Percentiles rank a stretch among this genome's conserved stretches.
Evolutionary conservation across 2,888 invertebrate species (phyloP).

Genomic region (Diachrysia chrysitis): DNA sequence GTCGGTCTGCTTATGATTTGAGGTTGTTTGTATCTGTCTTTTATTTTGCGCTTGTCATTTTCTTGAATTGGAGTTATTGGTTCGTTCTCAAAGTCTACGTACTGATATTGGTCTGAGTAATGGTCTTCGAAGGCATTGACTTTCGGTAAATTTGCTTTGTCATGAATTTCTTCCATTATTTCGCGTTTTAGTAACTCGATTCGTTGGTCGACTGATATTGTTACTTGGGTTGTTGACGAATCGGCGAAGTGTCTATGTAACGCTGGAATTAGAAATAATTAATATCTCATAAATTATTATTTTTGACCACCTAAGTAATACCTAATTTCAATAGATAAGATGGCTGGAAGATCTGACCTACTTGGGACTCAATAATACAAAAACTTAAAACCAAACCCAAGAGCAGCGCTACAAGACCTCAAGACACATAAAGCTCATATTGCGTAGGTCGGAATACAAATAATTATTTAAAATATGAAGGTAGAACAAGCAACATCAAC

Average conservation of each 20-base stretch:
- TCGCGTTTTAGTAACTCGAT: conserved; percentile 53
- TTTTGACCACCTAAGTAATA: too few species aligned
- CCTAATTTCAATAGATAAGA: too few species aligned
- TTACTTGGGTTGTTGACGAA: conserved; percentile 11
- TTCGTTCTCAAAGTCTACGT: conserved; percentile 36
- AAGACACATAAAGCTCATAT: too few species aligned
- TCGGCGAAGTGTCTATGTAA: neutral
- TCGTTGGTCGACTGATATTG: conserved; percentile 33
- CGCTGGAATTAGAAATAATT: conserved; percentile 19
- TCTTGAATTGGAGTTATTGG: conserved; percentile 59
- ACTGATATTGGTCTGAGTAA: conserved; percentile 38
- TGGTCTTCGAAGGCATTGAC: conserved; percentile 7
- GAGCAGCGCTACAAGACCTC: too few species aligned
- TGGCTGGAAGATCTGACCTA: too few species aligned
- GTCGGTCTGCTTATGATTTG: conserved; percentile 36
- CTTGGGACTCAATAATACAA: too few species aligned
- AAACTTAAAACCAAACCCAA: too few species aligned
- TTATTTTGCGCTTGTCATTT: conserved; percentile 52
- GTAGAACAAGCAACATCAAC: too few species aligned
- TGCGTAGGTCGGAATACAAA: too few species aligned
- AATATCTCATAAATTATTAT: too few species aligned
- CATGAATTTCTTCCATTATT: conserved; percentile 6
- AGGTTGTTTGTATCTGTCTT: conserved; percentile 44
- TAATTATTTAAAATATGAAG: too few species aligned
- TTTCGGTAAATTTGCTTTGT: conserved; percentile 25